Evolutionary conservation across 1,140 invertebrate genomes (phyloP), one percentile per base, ranked within the genome.

Genomic region (Drosophila takahashii): DNA sequence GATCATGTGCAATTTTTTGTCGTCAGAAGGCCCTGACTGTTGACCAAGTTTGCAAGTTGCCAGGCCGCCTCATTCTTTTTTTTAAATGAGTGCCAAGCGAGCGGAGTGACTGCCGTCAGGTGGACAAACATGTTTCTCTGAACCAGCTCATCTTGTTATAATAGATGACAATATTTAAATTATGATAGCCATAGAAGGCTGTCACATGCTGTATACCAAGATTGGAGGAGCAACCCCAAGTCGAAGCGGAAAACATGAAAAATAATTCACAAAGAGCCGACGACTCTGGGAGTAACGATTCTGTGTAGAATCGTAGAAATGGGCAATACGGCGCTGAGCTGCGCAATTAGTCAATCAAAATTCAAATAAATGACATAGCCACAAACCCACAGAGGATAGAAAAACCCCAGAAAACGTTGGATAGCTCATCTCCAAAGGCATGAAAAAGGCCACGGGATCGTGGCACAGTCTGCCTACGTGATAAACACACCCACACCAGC

Each of bases 261-360:
- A 75, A 64, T 22, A 47, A 58, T 27, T 36, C 13, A 42, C 32
- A 70, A 50, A 39, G 34, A 56, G 29, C 64, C 66, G 65, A 67
- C 64, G 29, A 29, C 3, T 5, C 39, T 44, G 18, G 18, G 26
- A 15, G 27, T 44, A 6, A 59, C 42, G 41, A 45, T 37, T 67
- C 65, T n/a, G 3, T 8, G 29, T 37, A 37, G 39, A 29, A 45
- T 65, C 8, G 16, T 16, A 13, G 22, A 26, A 3, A 4, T 0
- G 13, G 8, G 10, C 6, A 13, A n/a, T 65, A 66, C 75, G 75
- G 69, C 80, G 71, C 60, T 65, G 75, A 36, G 83, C 75, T 87
- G 83, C 66, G 83, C 83, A 87, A 87, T 87, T 89, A 89, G 84
- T 87, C 84, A 84, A 87, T 87, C 79, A 89, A 89, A 89, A 89